phyloP scores from a whole-genome alignment of 2,797 vertebrate genomes.

The Stomatorhinus walkeri region DNA sequence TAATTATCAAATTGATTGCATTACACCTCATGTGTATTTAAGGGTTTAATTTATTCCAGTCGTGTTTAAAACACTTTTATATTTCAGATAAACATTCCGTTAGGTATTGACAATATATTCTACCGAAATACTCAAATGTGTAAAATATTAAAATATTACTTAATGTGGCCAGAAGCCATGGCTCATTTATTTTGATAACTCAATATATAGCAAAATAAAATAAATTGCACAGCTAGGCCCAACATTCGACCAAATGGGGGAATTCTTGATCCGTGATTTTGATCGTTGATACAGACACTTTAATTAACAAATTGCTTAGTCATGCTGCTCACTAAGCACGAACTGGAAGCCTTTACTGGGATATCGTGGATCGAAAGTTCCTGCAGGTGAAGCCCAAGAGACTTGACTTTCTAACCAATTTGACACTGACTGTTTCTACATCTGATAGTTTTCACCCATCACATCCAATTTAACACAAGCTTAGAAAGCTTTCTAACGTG shows the following conservation, averaged over 20 bases:
- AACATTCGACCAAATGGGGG: background rate
- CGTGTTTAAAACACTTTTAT: background rate
- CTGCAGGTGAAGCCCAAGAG: conserved; percentile 15
- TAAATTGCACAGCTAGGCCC: background rate
- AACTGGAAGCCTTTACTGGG: background rate
- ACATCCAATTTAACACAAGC: background rate
- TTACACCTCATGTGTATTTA: background rate
- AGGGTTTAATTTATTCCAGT: background rate
- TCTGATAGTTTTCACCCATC: background rate
- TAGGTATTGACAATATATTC: background rate
- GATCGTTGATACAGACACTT: background rate
- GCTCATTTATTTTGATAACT: background rate
- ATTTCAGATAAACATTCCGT: background rate
- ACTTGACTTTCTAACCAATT: background rate
- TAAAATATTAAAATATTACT: background rate
- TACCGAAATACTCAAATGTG: background rate
- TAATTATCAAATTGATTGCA: background rate
- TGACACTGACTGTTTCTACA: background rate
- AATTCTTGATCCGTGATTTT: background rate
- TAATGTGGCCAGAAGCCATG: background rate
- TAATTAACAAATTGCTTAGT: conserved; percentile 4
- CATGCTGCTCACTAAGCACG: background rate
- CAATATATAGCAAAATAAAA: background rate
- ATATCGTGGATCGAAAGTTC: conserved; percentile 16
- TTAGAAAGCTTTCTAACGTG: background rate